Percentiles rank a stretch among this genome's conserved stretches.
Conservation (phyloP, 2,888 invertebrate genomes). For the Macrosoma leucophasiata region DNA sequence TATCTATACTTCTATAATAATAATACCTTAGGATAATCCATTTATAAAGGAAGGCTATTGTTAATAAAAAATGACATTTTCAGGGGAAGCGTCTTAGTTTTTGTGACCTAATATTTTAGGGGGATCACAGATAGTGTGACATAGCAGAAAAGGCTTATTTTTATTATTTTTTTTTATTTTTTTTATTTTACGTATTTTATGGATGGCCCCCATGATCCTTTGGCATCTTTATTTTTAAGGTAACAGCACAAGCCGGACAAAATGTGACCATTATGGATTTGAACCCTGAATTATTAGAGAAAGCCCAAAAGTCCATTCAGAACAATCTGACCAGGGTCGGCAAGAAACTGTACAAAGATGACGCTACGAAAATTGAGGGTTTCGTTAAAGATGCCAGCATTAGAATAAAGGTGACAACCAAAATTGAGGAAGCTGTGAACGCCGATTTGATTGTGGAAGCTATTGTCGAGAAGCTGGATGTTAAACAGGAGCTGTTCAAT, state of each 20-base stretch:
- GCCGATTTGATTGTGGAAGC: constrained; percentile 91
- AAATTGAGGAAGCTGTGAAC: constrained; percentile 77
- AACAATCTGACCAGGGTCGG: constrained; percentile 84
- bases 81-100: too few species aligned
- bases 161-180: too few species aligned
- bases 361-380: constrained; percentile 76
- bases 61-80: too few species aligned
- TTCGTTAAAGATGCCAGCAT: constrained; percentile 78
- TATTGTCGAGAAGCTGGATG: constrained; percentile 87
- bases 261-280: constrained; percentile 88
- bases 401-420: constrained; percentile 74
- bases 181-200: too few species aligned
- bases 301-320: constrained; percentile 81
- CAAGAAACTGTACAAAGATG: constrained; percentile 85
- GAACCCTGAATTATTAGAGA: constrained; percentile 80
- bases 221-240: too few species aligned
- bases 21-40: too few species aligned
- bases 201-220: too few species aligned
- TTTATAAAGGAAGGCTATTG: too few species aligned
- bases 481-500: constrained; percentile 86
- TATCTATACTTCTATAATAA: too few species aligned
- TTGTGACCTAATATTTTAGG: too few species aligned
- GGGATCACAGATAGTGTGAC: too few species aligned
- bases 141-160: too few species aligned
- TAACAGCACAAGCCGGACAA: constrained; percentile 89